phyloP scores from a whole-genome alignment of 37 sponge, comb jelly and placozoan species.

The Beroe ovata region DNA sequence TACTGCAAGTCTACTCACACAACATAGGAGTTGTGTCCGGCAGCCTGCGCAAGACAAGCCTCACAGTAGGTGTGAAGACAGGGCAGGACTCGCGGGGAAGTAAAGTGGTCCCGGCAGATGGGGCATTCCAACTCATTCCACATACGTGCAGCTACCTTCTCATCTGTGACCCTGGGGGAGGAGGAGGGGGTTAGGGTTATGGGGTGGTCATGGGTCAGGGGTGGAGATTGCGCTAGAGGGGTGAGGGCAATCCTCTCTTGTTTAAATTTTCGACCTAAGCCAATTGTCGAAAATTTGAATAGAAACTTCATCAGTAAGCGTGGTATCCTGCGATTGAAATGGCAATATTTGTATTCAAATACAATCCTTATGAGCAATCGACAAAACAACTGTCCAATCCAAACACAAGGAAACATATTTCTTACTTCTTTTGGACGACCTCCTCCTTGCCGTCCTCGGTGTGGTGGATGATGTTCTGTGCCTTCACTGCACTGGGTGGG shows the following conservation, averaged over 20 bases:
- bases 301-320: too few species aligned
- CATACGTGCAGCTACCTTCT: slow-evolving; percentile 26
- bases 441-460: slow-evolving; percentile 44
- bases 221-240: too few species aligned
- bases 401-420: not conserved
- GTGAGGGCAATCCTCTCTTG: too few species aligned
- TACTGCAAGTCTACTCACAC: slow-evolving; percentile 1
- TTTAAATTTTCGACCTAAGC: too few species aligned
- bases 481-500: slow-evolving; percentile 53
- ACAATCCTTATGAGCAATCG: too few species aligned
- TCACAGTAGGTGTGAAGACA: slow-evolving; percentile 47
- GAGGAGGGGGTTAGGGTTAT: not conserved
- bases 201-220: too few species aligned
- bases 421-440: slow-evolving; percentile 63
- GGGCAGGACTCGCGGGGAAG: slow-evolving; percentile 42
- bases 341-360: too few species aligned
- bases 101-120: slow-evolving; percentile 60
- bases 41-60: slow-evolving; percentile 60
- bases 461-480: slow-evolving; percentile 35
- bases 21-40: slow-evolving; percentile 23
- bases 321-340: too few species aligned
- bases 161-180: slow-evolving; percentile 1
- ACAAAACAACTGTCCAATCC: too few species aligned
- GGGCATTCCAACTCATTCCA: slow-evolving; percentile 53
- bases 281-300: too few species aligned